phyloP scores from a whole-genome alignment of 1,140 invertebrate species.

The Cryptotermes secundus region DNA sequence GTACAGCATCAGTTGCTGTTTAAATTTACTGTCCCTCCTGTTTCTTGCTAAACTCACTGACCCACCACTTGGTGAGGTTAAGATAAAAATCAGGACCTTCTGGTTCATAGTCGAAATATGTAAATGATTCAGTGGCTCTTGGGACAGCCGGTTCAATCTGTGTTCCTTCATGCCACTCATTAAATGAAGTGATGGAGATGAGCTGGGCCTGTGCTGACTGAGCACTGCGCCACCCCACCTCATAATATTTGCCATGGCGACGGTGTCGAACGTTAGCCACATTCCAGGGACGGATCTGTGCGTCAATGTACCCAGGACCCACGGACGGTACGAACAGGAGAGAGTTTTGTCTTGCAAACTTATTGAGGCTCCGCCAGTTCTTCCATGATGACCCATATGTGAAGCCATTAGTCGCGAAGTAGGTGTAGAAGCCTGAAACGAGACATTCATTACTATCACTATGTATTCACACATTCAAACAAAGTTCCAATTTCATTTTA shows the following conservation, averaged over 20 bases:
- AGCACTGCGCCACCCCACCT: conserved; percentile 55
- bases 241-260: conserved; percentile 51
- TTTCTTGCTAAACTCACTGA: conserved; percentile 42
- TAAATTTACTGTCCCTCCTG: neutral
- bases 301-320: conserved; percentile 60
- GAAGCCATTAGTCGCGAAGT: conserved; percentile 59
- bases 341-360: conserved; percentile 56
- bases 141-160: conserved; percentile 61
- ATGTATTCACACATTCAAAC: no score
- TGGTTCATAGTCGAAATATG: conserved; percentile 58
- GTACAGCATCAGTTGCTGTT: no score
- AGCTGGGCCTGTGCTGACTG: conserved; percentile 52
- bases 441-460: no score
- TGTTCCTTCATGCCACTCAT: conserved; percentile 63
- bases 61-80: conserved; percentile 59
- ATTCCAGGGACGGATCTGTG: conserved; percentile 56
- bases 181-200: conserved; percentile 60
- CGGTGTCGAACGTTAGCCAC: conserved; percentile 55
- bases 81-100: conserved; percentile 58
- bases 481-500: no score
- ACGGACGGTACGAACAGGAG: conserved; percentile 61
- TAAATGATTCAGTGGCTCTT: conserved; percentile 49
- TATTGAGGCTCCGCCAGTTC: conserved; percentile 59
- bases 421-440: conserved; percentile 57
- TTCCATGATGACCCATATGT: conserved; percentile 64